Percentiles rank a stretch among this genome's conserved stretches.
Evolutionary conservation across 2,113 vertebrate species (phyloP).

Genomic region (Marmota monax): DNA sequence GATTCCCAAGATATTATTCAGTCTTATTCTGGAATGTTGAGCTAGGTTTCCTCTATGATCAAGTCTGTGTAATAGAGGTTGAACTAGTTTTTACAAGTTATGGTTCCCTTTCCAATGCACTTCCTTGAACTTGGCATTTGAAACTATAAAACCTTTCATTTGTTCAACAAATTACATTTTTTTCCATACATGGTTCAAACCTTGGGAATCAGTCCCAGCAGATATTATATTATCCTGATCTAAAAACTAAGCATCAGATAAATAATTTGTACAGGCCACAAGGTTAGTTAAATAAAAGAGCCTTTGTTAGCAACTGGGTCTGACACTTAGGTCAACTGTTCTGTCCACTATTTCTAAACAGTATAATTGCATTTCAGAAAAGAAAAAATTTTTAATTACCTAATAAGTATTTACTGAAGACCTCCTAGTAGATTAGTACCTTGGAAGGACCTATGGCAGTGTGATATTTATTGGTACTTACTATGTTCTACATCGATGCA

Average conservation of each 20-base stretch:
- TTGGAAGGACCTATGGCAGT: neutral
- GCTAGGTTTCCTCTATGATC: neutral
- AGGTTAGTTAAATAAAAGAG: neutral
- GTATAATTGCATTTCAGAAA: neutral
- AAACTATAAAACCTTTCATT: neutral
- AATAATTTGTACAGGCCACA: neutral
- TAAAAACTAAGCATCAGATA: neutral
- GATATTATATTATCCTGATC: neutral
- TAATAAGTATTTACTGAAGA: neutral
- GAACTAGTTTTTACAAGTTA: constrained; percentile 39
- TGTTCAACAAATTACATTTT: constrained; percentile 19
- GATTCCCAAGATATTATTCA: neutral
- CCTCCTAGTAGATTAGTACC: neutral
- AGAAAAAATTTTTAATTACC: neutral
- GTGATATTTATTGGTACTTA: constrained; percentile 1
- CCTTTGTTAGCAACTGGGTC: neutral
- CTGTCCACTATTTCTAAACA: neutral
- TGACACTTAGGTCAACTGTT: neutral
- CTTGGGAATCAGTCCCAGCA: neutral
- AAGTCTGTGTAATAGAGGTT: neutral
- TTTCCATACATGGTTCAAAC: neutral
- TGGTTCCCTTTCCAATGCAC: neutral
- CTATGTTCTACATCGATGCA: neutral
- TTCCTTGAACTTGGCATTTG: constrained; percentile 8
- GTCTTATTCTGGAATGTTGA: neutral